Conservation (phyloP, 1,140 invertebrate species). For the Pachypeltis micranthus region DNA sequence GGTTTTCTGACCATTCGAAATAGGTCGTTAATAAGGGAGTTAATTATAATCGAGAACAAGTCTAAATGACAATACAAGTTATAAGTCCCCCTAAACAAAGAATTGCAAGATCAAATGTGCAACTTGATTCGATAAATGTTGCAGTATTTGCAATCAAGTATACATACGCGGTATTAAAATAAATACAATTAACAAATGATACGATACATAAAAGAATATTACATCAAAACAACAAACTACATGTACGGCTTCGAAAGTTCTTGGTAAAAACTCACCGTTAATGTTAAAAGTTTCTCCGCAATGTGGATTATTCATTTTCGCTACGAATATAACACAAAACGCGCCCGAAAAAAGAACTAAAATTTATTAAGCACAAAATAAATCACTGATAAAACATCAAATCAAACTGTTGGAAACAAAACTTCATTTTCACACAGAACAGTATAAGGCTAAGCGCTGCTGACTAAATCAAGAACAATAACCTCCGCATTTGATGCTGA, state of each 20-base stretch:
- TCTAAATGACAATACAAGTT: not conserved
- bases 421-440: too few species aligned
- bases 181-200: not conserved
- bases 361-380: not conserved
- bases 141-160: not conserved
- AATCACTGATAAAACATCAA: not conserved
- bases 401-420: too few species aligned
- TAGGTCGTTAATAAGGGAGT: not conserved
- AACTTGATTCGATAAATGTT: constrained; percentile 1
- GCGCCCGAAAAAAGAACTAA: not conserved
- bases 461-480: too few species aligned
- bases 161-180: not conserved
- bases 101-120: not conserved
- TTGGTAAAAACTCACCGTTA: constrained; percentile 23
- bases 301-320: constrained; percentile 28
- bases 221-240: constrained; percentile 11
- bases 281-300: constrained; percentile 27
- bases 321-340: not conserved
- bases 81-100: not conserved
- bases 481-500: too few species aligned
- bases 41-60: not conserved
- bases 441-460: too few species aligned
- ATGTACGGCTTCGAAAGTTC: not conserved
- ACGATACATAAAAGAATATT: not conserved
- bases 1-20: not conserved